These are phyloP conservation scores for Zootermopsis nevadensis DNA, from an alignment of 2,888 invertebrate species.

Conservation along the genomic window DNA sequence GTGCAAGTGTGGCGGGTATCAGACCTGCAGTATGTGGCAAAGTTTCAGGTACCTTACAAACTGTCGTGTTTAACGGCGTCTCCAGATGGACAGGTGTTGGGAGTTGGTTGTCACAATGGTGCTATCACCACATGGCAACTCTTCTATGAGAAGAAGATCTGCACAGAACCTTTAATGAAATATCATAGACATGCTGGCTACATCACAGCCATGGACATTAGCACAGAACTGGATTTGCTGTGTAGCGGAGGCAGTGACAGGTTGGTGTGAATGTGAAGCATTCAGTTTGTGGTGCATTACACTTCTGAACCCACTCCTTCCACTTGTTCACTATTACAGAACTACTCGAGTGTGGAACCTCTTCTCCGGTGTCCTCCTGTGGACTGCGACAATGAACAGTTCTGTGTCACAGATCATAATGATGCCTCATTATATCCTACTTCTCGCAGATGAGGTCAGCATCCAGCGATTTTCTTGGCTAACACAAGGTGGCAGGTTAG, in stretches of 20 bases:
- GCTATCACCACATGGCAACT: background rate
- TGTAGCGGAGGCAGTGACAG: background rate
- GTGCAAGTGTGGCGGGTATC: background rate
- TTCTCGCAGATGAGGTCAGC: no score
- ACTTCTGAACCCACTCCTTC: no score
- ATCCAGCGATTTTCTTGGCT: no score
- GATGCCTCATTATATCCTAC: no score
- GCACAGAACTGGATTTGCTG: background rate
- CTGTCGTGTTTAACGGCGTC: background rate
- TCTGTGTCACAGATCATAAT: no score
- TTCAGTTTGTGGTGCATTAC: no score
- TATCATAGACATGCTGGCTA: background rate
- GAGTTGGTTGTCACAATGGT: background rate
- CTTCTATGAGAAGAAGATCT: background rate
- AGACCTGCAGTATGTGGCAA: background rate
- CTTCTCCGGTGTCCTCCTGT: no score
- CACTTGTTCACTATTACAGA: no score
- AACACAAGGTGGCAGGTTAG: no score
- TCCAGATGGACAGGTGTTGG: background rate
- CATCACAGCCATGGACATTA: background rate
- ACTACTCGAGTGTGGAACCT: no score
- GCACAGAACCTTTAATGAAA: background rate
- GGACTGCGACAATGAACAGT: no score
- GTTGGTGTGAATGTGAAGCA: no score
- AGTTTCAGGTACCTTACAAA: background rate